A percentile compares a stretch with the other conserved stretches of the same genome.
phyloP scores from a whole-genome alignment of 2,113 vertebrate species.

The Vulpes lagopus region DNA sequence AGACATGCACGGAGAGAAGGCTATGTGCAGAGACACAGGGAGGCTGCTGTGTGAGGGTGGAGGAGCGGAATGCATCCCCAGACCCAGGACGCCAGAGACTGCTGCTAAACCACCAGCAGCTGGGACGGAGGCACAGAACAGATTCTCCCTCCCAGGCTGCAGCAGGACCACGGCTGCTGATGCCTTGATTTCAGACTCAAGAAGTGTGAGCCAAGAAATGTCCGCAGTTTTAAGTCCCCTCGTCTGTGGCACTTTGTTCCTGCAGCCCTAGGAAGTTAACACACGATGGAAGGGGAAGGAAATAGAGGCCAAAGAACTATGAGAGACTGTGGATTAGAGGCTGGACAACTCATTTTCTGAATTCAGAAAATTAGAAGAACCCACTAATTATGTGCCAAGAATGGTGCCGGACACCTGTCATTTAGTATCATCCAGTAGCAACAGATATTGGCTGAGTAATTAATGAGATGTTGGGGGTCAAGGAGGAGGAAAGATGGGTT shows the following conservation, averaged over 20 bases:
- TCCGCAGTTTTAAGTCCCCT: not conserved
- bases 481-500: not conserved
- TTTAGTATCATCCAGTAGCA: not conserved
- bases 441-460: not conserved
- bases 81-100: not conserved
- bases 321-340: not conserved
- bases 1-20: not conserved
- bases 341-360: not conserved
- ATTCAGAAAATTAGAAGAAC: not conserved
- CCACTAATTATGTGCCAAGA: not conserved
- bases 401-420: not conserved
- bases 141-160: not conserved
- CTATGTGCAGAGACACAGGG: not conserved
- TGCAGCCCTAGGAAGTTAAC: not conserved
- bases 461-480: not conserved
- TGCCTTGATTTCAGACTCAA: not conserved
- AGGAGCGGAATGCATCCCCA: not conserved
- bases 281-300: fast-evolving
- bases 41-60: not conserved
- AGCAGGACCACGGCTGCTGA: not conserved
- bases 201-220: not conserved
- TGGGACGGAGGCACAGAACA: not conserved
- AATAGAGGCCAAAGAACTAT: not conserved
- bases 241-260: not conserved
- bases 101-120: not conserved